Conservation (phyloP, 2,797 vertebrate species). For the Peromyscus melanophrys region DNA sequence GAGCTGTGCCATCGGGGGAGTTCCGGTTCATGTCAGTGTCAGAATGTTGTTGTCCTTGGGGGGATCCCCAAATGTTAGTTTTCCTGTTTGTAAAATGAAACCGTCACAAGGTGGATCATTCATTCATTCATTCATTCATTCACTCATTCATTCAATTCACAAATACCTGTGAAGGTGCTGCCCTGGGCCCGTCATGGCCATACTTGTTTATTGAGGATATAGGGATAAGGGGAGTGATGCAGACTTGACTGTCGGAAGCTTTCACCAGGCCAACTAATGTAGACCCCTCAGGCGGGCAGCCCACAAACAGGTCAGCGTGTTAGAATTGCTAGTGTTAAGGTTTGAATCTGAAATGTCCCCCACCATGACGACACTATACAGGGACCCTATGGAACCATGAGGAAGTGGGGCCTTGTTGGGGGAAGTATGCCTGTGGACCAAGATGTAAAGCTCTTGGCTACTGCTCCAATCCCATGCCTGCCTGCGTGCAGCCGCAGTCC, state of each 20-base stretch:
- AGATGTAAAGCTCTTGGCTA: neutral
- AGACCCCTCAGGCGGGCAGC: neutral
- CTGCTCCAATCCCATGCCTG: neutral
- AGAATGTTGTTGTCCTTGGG: neutral
- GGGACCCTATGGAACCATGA: neutral
- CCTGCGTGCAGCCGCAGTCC: neutral
- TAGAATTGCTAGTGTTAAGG: neutral
- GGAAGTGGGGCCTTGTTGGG: neutral
- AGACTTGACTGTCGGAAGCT: neutral
- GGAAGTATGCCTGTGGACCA: neutral
- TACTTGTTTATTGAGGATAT: too few relatives aligned
- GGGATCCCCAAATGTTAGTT: neutral
- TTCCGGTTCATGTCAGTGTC: neutral
- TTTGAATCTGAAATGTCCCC: neutral
- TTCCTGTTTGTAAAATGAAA: neutral
- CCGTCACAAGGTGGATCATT: neutral
- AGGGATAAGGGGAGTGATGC: too few relatives aligned
- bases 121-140: neutral
- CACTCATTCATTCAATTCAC: neutral
- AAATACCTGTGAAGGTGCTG: neutral
- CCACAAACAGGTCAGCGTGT: neutral
- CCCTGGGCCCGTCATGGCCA: neutral
- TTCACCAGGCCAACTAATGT: rapidly evolving
- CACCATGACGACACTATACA: too few relatives aligned
- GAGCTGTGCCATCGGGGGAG: neutral